Evolutionary conservation across 2,797 vertebrate genomes (phyloP), one percentile per base, ranked within the genome.

Genomic region (Pseudochirops cupreus): DNA sequence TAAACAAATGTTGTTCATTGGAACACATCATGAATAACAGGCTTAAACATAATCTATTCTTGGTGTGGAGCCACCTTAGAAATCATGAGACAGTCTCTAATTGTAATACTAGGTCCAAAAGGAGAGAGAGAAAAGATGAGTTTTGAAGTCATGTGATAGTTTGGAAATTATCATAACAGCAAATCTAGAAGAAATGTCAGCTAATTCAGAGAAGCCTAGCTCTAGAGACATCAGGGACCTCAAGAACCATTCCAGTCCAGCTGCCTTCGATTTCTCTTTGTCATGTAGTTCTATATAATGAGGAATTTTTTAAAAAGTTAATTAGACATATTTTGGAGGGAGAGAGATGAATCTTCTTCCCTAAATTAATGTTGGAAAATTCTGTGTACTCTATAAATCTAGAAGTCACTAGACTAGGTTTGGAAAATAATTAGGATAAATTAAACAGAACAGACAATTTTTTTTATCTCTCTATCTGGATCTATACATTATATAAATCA

Each of bases 1-100:
- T 97, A 97, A 97, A 98, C 96, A 97, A 95, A 97, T 94, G 91
- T 95, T 96, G 53, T 52, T 96, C 95, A 56, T 90, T 97, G 96
- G 96, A 92, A 97, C 54, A 89, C 96, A 93, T 93, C 92, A 93
- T 55, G 95, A 96, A 93, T 95, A 96, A 46, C 59, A 96, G 29
- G 0, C 90, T 97, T 96, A 97, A 96, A 97, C 96, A 97, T 90
- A 96, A 92, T 56, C 94, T 13, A 93, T 91, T 94, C 94, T 95
- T 97, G 93, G 96, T 95, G 94, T 94, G 29, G 10, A 82, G 59
- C 52, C 50, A 93, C 31, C 33, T 94, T 94, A 59, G 58, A 97
- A 97, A 92, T 58, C 89, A 96, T n/a, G 95, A 96, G 50, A 92
- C 6, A 94, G 53, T 24, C 93, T 95, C 95, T 97, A 97, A 97